A percentile compares a stretch with the other conserved stretches of the same genome.
Conservation (phyloP, 2,113 vertebrate species). For the Tetraodon nigroviridis region DNA sequence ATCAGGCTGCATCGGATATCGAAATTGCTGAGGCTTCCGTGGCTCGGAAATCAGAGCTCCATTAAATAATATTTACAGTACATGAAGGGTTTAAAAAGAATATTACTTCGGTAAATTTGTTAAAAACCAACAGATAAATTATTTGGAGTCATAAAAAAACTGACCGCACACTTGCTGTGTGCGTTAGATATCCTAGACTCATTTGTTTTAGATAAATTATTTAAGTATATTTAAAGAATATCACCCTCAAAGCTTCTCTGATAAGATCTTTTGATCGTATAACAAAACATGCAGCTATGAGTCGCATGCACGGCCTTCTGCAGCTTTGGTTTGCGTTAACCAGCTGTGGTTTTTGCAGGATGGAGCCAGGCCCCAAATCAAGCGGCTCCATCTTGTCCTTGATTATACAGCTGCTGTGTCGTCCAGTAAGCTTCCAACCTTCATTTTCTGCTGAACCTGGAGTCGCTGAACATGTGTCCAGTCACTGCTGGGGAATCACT, state of each 20-base stretch:
- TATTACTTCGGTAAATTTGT: neutral
- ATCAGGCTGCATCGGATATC: conserved; percentile 7
- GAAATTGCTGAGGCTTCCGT: conserved; percentile 11
- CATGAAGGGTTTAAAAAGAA: conserved; percentile 8
- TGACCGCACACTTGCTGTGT: conserved; percentile 34
- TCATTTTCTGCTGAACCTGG: conserved; percentile 47
- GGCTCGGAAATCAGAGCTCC: conserved; percentile 18
- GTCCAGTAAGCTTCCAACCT: conserved; percentile 51
- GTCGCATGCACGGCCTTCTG: neutral
- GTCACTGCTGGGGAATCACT: conserved; percentile 36
- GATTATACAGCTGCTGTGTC: conserved; percentile 52
- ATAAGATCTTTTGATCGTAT: conserved; percentile 14
- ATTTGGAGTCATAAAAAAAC: conserved; percentile 26
- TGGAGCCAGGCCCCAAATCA: conserved; percentile 43
- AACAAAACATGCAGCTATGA: too few relatives aligned
- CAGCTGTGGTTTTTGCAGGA: conserved; percentile 32
- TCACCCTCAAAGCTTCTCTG: conserved; percentile 29
- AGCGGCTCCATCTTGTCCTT: conserved; percentile 45
- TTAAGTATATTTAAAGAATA: conserved; percentile 46
- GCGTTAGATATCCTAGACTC: conserved; percentile 40
- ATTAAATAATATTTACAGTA: conserved; percentile 25
- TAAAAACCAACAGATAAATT: neutral
- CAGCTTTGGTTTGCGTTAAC: conserved; percentile 33
- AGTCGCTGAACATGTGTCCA: conserved; percentile 44
- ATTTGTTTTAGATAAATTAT: neutral